A percentile compares a stretch with the other conserved stretches of the same genome.
phyloP scores from a whole-genome alignment of 2,113 vertebrate genomes.

The Pygoscelis adeliae region DNA sequence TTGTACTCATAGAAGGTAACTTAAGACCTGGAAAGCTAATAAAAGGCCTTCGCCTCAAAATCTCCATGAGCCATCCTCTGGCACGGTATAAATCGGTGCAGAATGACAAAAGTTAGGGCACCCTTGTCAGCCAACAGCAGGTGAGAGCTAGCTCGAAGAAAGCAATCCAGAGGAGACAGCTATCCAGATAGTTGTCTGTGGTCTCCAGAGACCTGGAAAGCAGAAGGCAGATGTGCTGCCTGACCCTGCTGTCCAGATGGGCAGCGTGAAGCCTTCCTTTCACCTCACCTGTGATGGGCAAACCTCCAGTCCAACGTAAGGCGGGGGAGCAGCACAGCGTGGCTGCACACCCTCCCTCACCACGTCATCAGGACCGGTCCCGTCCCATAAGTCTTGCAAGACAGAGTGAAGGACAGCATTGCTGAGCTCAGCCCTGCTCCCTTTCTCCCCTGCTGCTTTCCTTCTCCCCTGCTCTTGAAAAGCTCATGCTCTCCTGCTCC shows the following conservation, averaged over 20 bases:
- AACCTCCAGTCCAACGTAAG: too few relatives aligned
- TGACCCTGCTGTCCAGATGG: not conserved
- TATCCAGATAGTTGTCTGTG: fast-evolving
- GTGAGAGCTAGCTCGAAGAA: not conserved
- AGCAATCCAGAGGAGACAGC: not conserved
- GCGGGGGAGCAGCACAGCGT: not conserved
- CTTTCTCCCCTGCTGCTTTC: not conserved
- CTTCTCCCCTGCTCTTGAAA: not conserved
- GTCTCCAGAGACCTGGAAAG: not conserved
- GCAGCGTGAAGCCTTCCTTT: not conserved
- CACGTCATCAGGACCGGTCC: fast-evolving
- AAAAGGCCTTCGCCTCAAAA: not conserved
- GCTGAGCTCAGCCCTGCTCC: not conserved
- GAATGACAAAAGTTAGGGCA: not conserved
- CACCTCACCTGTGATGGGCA: not conserved
- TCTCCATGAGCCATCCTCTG: not conserved
- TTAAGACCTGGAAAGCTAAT: not conserved
- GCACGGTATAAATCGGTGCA: not conserved
- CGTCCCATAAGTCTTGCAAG: not conserved
- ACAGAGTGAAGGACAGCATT: not conserved
- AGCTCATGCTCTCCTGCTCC: not conserved
- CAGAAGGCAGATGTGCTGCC: not conserved
- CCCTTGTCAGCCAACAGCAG: not conserved
- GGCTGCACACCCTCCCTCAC: not conserved
- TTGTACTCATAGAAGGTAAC: not conserved